These are phyloP conservation scores for Pardosa pseudoannulata DNA, from an alignment of 2,888 invertebrate genomes.

Conservation along the genomic window DNA sequence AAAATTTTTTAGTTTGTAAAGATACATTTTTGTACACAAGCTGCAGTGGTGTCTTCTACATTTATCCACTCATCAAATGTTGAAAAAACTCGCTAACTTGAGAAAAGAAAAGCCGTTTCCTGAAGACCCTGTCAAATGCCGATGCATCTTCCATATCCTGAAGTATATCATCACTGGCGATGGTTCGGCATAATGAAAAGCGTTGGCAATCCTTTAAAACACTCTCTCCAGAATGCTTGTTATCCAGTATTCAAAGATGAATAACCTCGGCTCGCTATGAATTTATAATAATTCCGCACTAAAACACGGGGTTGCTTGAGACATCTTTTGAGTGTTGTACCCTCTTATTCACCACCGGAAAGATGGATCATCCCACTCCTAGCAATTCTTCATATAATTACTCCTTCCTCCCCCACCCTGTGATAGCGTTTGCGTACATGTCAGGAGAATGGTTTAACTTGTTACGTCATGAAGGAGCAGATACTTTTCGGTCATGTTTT, in stretches of 20 bases:
- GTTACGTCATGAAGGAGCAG: not conserved
- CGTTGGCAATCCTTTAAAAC: constrained; percentile 10
- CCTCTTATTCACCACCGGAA: not conserved
- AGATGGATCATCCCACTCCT: constrained; percentile 14
- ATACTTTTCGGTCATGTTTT: not conserved
- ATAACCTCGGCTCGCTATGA: constrained; percentile 1
- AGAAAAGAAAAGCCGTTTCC: too few relatives aligned
- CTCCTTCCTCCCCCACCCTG: not conserved
- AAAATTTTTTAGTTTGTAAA: too few relatives aligned
- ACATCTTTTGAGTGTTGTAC: not conserved
- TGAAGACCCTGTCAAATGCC: not conserved
- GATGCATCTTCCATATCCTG: constrained; percentile 7
- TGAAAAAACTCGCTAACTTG: too few relatives aligned
- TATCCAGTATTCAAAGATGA: constrained; percentile 3
- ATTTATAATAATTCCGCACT: constrained; percentile 7
- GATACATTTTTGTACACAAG: too few relatives aligned
- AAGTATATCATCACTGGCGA: not conserved
- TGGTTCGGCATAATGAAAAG: constrained; percentile 1
- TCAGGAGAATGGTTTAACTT: not conserved
- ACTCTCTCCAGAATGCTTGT: not conserved
- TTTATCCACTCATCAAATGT: too few relatives aligned
- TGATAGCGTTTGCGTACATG: not conserved
- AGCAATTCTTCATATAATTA: constrained; percentile 7
- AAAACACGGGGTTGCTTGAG: not conserved
- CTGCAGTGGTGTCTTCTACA: too few relatives aligned